Conservation (phyloP, 2,888 invertebrate species). For the Nebria brevicollis region DNA sequence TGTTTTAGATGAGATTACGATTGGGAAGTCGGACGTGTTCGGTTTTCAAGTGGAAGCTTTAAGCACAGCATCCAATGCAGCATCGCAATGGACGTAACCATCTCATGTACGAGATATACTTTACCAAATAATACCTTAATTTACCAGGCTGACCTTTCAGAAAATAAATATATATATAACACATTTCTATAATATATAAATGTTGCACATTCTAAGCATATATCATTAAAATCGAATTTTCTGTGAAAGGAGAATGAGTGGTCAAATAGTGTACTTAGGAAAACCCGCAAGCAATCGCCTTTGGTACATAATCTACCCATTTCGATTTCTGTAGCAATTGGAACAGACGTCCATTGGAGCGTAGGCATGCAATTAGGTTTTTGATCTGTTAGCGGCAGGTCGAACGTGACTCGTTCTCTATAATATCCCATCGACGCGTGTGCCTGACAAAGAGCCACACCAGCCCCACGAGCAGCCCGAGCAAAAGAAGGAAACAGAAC, state of each 20-base stretch:
- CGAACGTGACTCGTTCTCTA: slow-evolving; percentile 13
- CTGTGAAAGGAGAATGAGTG: background rate
- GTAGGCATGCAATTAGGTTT: slow-evolving; percentile 12
- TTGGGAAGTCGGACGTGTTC: slow-evolving; percentile 42
- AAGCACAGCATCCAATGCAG: background rate
- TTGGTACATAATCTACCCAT: background rate
- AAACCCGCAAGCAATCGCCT: background rate
- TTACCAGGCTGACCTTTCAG: background rate
- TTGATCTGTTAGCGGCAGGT: slow-evolving; percentile 12
- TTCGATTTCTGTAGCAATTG: background rate
- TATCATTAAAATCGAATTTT: background rate
- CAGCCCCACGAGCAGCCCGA: background rate
- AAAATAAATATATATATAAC: background rate
- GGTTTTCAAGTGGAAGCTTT: slow-evolving; percentile 33
- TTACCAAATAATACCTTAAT: background rate
- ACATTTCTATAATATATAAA: background rate
- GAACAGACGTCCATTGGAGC: slow-evolving; percentile 8
- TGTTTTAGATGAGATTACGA: slow-evolving; percentile 46
- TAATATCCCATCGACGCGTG: slow-evolving; percentile 1
- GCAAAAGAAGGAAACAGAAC: background rate
- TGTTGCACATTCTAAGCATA: background rate
- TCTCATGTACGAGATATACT: background rate
- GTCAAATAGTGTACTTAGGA: background rate
- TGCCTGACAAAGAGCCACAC: background rate
- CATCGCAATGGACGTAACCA: background rate